Evolutionary conservation across 2,888 invertebrate species (phyloP).

Genomic region (Orthonychiurus folsomi): DNA sequence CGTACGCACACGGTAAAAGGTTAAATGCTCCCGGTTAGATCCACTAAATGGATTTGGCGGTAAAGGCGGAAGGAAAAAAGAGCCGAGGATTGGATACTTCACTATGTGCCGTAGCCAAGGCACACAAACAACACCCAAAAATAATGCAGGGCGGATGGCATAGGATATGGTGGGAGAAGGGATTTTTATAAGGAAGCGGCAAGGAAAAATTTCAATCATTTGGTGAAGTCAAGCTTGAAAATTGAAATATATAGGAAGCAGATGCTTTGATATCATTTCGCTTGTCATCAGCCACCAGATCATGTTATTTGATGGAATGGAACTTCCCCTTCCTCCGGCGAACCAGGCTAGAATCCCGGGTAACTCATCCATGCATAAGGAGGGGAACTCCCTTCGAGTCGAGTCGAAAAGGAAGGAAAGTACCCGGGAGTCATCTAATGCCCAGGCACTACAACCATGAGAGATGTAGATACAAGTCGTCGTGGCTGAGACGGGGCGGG

Average conservation of each 20-base stretch:
- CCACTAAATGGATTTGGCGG: too few relatives aligned
- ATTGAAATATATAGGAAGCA: slow-evolving; percentile 41
- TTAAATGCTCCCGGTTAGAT: too few relatives aligned
- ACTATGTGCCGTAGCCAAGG: too few relatives aligned
- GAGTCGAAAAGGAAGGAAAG: background rate
- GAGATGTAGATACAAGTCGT: background rate
- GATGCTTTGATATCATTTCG: slow-evolving; percentile 42
- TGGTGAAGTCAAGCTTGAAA: slow-evolving; percentile 41
- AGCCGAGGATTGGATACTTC: too few relatives aligned
- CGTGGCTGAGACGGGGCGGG: background rate
- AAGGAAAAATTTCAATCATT: slow-evolving; percentile 41
- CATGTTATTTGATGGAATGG: slow-evolving; percentile 41
- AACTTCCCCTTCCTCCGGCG: background rate
- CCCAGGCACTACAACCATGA: background rate
- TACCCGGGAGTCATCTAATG: slow-evolving; percentile 2
- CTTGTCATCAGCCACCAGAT: slow-evolving; percentile 41
- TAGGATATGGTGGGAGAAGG: too few relatives aligned
- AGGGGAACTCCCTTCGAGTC: background rate
- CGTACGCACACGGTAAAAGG: too few relatives aligned
- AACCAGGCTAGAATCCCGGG: background rate
- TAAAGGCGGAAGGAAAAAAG: too few relatives aligned
- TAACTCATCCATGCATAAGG: background rate
- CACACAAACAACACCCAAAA: too few relatives aligned
- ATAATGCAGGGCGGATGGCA: too few relatives aligned
- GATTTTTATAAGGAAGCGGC: background rate